phyloP scores from a whole-genome alignment of 1,140 invertebrate genomes.

The Anoplolepis gracilipes region DNA sequence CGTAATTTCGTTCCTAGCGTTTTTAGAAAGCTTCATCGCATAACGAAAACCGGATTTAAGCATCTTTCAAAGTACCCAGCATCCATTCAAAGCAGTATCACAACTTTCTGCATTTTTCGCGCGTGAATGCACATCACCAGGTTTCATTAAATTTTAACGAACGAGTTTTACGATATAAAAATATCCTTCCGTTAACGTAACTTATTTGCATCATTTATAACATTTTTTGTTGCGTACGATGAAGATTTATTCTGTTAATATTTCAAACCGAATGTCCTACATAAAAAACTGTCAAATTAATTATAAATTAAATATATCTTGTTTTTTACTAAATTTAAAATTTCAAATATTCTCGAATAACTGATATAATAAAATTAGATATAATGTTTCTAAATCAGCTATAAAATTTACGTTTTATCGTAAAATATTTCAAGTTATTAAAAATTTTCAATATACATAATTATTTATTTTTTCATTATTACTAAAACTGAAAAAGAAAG shows the following conservation, averaged over 20 bases:
- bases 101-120: slow-evolving; percentile 34
- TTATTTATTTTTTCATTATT: no score
- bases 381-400: neutral
- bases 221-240: neutral
- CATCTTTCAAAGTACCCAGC: slow-evolving; percentile 23
- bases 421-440: neutral
- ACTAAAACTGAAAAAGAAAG: no score
- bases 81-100: slow-evolving; percentile 38
- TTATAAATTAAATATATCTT: neutral
- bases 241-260: slow-evolving; percentile 14
- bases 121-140: slow-evolving; percentile 26
- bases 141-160: slow-evolving; percentile 50
- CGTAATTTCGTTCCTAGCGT: slow-evolving; percentile 42
- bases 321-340: neutral
- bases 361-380: neutral
- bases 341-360: neutral
- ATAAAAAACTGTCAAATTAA: neutral
- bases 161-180: slow-evolving; percentile 26
- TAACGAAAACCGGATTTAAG: slow-evolving; percentile 46
- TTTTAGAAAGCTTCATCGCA: slow-evolving; percentile 30
- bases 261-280: neutral
- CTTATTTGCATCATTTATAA: neutral
- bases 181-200: slow-evolving; percentile 3
- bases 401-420: neutral
- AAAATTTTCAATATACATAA: no score